Evolutionary conservation across 2,113 vertebrate species (phyloP), one percentile per base, ranked within the genome.

Genomic region (Columbina picui): DNA sequence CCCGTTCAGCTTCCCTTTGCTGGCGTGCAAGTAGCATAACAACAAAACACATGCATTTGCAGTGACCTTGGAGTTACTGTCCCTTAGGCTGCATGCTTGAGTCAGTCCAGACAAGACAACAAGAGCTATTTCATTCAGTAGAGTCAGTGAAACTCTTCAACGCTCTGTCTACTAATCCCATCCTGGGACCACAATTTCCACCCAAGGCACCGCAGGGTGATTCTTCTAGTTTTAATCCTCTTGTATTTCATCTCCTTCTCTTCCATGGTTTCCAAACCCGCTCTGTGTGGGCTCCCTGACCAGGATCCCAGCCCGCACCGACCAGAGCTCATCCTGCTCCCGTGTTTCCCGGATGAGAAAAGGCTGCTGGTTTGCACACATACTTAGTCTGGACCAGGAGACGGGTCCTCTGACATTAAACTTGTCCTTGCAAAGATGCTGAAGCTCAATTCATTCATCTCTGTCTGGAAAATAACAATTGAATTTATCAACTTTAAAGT

Each of bases 341-440:
- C 3, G 0, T 0, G 3, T 22, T 20, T n/a, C 65, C 43, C 60
- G 60, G 12, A 21, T 32, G 50, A 69, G 41, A 43, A 41, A 39
- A 59, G 27, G 32, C 20, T 16, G 25, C 9, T 45, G 21, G 2
- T 29, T 60, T 50, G 55, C 60, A 60, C 49, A 7, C 6, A 38
- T 3, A 6, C 23, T 68, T 34, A n/a, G 23, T 19, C 47, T 34
- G n/a, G 36, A 49, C 29, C 5, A 22, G 15, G 9, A 73, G 36
- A 25, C 57, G 73, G 59, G 43, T 41, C 14, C 59, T 36, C 49
- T 4, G 7, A 47, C 32, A 41, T 30, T 8, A 36, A 77, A 71
- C 17, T 12, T 0, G 3, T 25, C 17, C 32, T 50, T 43, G n/a
- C 53, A 77, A 52, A 59, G 45, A 34, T 17, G 52, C 6, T 49